These are phyloP conservation scores for Muricea muricata DNA, from an alignment of 92 coral and sea anemone species.

Conservation along the genomic window DNA sequence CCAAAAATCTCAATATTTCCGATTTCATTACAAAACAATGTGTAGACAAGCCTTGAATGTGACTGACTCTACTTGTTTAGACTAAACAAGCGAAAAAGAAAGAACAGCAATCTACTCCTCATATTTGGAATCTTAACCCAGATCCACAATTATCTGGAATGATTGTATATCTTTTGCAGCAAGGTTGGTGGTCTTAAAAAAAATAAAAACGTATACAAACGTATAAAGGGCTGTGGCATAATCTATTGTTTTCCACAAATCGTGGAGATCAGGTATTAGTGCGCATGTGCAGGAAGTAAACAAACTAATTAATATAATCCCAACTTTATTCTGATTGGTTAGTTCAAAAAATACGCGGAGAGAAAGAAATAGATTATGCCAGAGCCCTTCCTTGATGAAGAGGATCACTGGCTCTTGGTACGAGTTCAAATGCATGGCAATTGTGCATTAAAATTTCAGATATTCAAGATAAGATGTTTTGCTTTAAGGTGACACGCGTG, in stretches of 20 bases:
- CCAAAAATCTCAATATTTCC: no score
- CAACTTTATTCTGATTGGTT: no score
- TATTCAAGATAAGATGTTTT: neutral
- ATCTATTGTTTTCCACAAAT: neutral
- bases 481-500: constrained; percentile 67
- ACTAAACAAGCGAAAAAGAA: constrained; percentile 86
- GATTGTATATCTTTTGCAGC: constrained; percentile 82
- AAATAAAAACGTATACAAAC: no score
- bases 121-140: constrained; percentile 95
- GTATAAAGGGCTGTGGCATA: neutral
- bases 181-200: constrained; percentile 69
- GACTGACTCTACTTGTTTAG: constrained; percentile 50
- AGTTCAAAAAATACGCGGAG: no score
- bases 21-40: no score
- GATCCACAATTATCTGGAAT: constrained; percentile 93
- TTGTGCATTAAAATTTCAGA: neutral
- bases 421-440: neutral
- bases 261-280: no score
- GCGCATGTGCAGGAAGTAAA: no score
- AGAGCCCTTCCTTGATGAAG: no score
- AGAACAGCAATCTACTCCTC: constrained; percentile 89
- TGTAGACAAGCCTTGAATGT: no score
- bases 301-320: no score
- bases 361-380: no score
- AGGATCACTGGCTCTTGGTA: no score